Evolutionary conservation across 2,113 vertebrate species (phyloP), one percentile per base, ranked within the genome.

Genomic region (Peucedramus taeniatus): DNA sequence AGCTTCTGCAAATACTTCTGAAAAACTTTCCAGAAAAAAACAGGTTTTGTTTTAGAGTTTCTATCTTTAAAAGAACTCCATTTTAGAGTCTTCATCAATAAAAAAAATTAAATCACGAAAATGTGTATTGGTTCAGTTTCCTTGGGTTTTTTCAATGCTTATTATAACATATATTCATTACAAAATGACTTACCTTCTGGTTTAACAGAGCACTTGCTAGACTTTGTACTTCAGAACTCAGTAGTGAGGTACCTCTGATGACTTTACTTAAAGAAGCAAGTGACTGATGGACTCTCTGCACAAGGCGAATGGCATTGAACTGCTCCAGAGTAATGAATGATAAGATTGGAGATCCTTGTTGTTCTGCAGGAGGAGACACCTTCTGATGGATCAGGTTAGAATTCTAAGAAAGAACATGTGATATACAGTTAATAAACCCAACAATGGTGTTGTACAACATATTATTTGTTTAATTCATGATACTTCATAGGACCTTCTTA

Each of bases 221-320:
- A 83, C 98, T 99, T 78, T 99, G 99, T 63, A 99, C 99, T 78
- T 99, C 98, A 50, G 98, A 97, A 45, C 97, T 99, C 76, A 99
- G 89, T 64, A 99, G 97, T 3, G 99, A 98, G 22, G 98, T 98
- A 69, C 99, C 99, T 97, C 99, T 98, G 97, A 99, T 99, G 88
- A 99, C 99, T 96, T 99, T 99, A 96, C 99, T 99, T 96, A 99
- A 98, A 47, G 99, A 98, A 54, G 99, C 99, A 94, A 99, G 98
- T 8, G 99, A 99, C 44, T 99, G 99, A 97, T 99, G 99, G 66
- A 99, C 98, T 81, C 97, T 98, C 96, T 99, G 99, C 53, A 99
- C 98, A 89, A 99, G 97, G 59, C 98, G 98, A 81, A 99, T 97
- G 37, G 98, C 99, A 83, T 98, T 99, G 96, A 98, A 99, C 47